Evolutionary conservation across 1,140 invertebrate species (phyloP), one percentile per base, ranked within the genome.

Genomic region (Zeugodacus cucurbitae): DNA sequence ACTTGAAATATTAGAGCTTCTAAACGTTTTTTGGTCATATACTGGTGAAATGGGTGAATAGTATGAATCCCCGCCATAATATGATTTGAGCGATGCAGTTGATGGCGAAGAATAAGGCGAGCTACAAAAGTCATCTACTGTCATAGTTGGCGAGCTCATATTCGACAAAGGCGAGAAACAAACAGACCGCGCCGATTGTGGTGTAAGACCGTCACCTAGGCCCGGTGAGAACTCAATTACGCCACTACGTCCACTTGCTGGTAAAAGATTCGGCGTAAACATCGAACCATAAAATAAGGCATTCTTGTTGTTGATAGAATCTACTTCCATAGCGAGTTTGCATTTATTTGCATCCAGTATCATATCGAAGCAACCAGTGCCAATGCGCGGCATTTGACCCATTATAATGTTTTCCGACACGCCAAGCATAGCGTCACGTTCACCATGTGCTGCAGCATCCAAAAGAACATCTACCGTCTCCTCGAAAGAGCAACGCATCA

Each of bases 391-490:
- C 89, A 99, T 94, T 94, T 99, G 98, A 59, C 99, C 99, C 95
- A 99, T 96, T 92, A 99, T 99, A 92, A 99, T 99, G 92, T 99
- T 99, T 93, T 99, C 99, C 1, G 98, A 99, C 4, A 99, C 98
- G 89, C 99, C 99, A 93, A 98, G 96, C 96, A 99, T 98, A 10
- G 98, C 98, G 94, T 99, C 99, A 22, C 96, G 96, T 94, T 99
- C 99, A 70, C 98, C 98, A 93, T 99, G 98, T 89, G 97, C 97
- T 4, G 99, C 98, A 2, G 99, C 99, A 93, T 99, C 99, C 95
- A 99, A 96, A 87, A 99, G 94, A 88, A 99, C 98, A 91, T 99
- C 99, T 0, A 98, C 97, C 29, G 97, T 98, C 96, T 98, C 97
- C 94, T 98, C 97, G 91, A 98, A 98, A 8, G 97, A 98, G 92